These are phyloP conservation scores for Eupelmus urozonus DNA, from an alignment of 2,888 invertebrate genomes.

Conservation along the genomic window DNA sequence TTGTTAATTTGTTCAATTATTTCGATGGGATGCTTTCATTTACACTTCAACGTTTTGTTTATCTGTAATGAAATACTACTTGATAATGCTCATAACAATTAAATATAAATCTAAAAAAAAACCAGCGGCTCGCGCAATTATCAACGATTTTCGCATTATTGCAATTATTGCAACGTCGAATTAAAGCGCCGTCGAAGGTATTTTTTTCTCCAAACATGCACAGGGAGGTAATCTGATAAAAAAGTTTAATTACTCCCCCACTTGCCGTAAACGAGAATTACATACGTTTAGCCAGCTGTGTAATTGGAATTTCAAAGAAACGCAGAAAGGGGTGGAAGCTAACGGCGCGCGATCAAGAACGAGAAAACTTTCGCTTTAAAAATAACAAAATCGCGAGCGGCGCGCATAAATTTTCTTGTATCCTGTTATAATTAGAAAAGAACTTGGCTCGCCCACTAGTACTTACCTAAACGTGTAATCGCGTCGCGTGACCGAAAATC, in stretches of 20 bases:
- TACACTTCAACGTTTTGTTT: too few species aligned
- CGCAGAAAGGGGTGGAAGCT: constrained; percentile 1
- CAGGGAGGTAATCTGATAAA: constrained; percentile 17
- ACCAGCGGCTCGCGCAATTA: too few species aligned
- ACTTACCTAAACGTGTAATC: constrained; percentile 36
- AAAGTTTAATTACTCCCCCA: constrained; percentile 37
- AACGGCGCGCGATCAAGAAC: constrained; percentile 16
- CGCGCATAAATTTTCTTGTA: constrained; percentile 24
- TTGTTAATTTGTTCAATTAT: too few species aligned
- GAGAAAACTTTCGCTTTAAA: constrained; percentile 33
- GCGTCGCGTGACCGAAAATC: constrained; percentile 51
- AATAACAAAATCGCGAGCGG: background rate
- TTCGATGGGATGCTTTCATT: too few species aligned
- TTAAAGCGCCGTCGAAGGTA: background rate
- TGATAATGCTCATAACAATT: too few species aligned
- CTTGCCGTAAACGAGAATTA: constrained; percentile 38
- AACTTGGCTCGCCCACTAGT: background rate
- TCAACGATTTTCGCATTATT: too few species aligned
- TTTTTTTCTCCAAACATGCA: background rate
- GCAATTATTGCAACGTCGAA: background rate
- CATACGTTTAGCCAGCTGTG: constrained; percentile 37
- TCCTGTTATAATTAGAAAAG: constrained; percentile 47
- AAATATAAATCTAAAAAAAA: too few species aligned
- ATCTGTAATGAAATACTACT: too few species aligned
- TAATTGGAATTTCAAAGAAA: constrained; percentile 48